Evolutionary conservation across 1,140 invertebrate genomes (phyloP), one percentile per base, ranked within the genome.

Genomic region (Chlorops oryzae): DNA sequence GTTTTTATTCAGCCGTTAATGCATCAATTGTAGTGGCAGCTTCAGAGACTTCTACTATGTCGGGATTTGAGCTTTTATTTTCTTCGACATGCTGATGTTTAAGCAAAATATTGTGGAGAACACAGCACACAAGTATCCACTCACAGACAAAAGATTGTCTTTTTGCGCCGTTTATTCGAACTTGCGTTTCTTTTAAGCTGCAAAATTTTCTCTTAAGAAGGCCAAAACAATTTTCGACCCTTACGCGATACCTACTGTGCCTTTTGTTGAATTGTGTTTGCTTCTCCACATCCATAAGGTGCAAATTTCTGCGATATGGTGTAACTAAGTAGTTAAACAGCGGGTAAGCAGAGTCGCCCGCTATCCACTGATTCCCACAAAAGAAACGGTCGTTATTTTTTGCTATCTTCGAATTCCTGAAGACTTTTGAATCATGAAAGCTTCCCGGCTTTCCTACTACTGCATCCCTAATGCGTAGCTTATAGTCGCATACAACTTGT

Each of bases 391-490:
- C 15, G 37, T 18, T 6, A 15, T 39, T 39, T 17, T 39, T 6
- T 6, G 6, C 6, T 5, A 39, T 7, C 5, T 39, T 7, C 6
- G 13, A 41, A 6, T 41, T 41, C 5, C 13, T 18, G 18, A 21
- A 41, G 9, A 41, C 15, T n/a, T 41, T 41, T 20, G 39, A 5
- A n/a, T 41, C 21, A n/a, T 41, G 17, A n/a, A 22, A 41, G 39
- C 39, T 41, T 5, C 39, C 39, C 5, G 39, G 39, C 21, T 41
- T 21, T 22, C 39, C 39, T 9, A 41, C 39, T 4, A 41, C 39
- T 3, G 15, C 39, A 22, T 41, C 21, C 6, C 39, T 10, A 41
- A 41, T 41, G 3, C 20, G 12, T 18, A 41, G 20, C 9, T 41
- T 5, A 6, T 41, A 15, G 39, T 41, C 39, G n/a, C 39, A 41